Percentiles rank a stretch among this genome's conserved stretches.
Evolutionary conservation across 2,113 vertebrate genomes (phyloP).

Genomic region (Papio anubis): DNA sequence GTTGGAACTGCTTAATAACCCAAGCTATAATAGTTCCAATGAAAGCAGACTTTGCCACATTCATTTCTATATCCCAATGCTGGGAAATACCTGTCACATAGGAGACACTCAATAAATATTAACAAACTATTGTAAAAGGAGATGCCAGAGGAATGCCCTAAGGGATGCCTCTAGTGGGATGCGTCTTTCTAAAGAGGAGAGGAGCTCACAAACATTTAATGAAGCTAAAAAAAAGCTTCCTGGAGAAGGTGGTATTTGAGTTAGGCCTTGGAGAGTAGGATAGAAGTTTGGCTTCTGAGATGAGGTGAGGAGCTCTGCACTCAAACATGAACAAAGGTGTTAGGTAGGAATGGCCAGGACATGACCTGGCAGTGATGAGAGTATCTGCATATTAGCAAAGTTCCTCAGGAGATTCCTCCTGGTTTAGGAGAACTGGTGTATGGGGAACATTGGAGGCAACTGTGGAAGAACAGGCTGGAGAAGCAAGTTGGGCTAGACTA

Average conservation of each 20-base stretch:
- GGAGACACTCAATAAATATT: background rate
- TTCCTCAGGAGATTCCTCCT: background rate
- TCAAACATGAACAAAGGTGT: background rate
- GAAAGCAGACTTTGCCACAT: background rate
- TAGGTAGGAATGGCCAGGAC: background rate
- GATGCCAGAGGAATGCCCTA: background rate
- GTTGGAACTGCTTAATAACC: background rate
- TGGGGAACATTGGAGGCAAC: background rate
- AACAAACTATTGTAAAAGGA: background rate
- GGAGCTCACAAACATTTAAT: background rate
- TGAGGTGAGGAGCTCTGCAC: background rate
- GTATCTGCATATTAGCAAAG: background rate
- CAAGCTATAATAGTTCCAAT: background rate
- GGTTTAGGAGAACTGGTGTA: background rate
- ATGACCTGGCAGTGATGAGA: background rate
- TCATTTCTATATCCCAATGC: background rate
- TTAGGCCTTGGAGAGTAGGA: background rate
- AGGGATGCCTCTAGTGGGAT: too few relatives aligned
- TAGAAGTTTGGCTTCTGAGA: background rate
- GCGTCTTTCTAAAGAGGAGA: background rate
- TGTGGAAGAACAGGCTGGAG: background rate
- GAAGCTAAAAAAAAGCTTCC: background rate
- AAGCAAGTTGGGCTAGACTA: background rate
- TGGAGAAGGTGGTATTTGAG: background rate
- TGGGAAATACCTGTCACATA: background rate